A percentile compares a stretch with the other conserved stretches of the same genome.
Evolutionary conservation across 2,888 invertebrate genomes (phyloP).

Genomic region (Harpalus rubripes): DNA sequence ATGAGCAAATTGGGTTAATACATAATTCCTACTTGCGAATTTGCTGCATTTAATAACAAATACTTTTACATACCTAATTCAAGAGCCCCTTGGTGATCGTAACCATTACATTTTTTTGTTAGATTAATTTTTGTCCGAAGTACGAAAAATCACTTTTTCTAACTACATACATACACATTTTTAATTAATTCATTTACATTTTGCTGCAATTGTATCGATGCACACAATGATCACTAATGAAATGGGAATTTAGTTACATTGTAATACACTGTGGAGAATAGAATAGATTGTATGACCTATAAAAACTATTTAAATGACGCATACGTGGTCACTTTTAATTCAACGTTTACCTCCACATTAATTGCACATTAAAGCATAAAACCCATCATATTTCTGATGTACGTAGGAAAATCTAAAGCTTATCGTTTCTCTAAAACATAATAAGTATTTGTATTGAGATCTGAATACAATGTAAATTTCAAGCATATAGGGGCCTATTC

Average conservation of each 20-base stretch:
- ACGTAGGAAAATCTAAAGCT: background rate
- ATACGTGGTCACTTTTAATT: background rate
- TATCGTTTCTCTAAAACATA: background rate
- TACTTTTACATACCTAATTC: background rate
- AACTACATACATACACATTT: too few species aligned
- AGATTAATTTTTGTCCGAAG: too few species aligned
- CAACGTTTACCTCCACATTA: background rate
- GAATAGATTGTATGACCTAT: background rate
- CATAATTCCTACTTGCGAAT: background rate
- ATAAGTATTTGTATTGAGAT: too few species aligned
- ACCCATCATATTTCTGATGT: background rate
- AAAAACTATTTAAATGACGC: background rate
- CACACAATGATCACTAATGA: background rate
- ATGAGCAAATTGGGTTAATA: background rate
- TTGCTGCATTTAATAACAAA: background rate
- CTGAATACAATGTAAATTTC: too few species aligned
- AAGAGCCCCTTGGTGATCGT: background rate
- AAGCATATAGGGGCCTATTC: too few species aligned
- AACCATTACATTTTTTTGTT: background rate
- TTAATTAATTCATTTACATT: too few species aligned
- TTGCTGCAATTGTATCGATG: too few species aligned
- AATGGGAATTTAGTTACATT: background rate
- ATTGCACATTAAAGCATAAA: background rate
- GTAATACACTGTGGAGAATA: background rate
- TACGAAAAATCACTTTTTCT: too few species aligned